phyloP scores from a whole-genome alignment of 2,797 vertebrate genomes.

The Cygnus olor region DNA sequence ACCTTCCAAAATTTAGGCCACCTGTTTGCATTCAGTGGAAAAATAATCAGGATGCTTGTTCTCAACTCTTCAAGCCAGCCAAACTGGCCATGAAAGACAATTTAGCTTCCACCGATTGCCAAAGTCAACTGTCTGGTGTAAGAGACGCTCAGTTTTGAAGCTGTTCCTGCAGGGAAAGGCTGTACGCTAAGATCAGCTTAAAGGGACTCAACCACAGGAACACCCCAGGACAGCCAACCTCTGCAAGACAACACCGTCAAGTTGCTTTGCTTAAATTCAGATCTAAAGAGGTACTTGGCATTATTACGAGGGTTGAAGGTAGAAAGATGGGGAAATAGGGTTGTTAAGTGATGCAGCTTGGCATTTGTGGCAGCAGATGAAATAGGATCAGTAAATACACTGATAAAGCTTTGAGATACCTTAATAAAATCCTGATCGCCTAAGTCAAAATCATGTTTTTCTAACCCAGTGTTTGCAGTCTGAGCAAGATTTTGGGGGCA shows the following conservation, averaged over 20 bases:
- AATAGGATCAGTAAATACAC: background rate
- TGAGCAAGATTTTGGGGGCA: background rate
- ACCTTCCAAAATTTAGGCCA: conserved; percentile 2
- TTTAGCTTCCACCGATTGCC: background rate
- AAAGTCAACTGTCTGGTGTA: background rate
- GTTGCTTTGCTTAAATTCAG: background rate
- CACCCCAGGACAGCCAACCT: background rate
- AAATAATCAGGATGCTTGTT: background rate
- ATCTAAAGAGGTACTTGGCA: background rate
- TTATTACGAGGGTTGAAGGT: background rate
- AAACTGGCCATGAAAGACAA: background rate
- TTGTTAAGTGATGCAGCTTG: background rate
- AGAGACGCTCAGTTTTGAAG: background rate
- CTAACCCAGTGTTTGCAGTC: background rate
- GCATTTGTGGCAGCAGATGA: background rate
- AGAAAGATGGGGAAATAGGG: background rate
- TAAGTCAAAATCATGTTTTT: background rate
- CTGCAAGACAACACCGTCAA: fast-evolving
- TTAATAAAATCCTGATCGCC: background rate
- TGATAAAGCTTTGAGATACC: background rate
- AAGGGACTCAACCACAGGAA: background rate
- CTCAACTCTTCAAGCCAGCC: background rate
- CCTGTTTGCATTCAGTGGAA: background rate
- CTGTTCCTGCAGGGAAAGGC: background rate
- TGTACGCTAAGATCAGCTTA: background rate